Conservation (phyloP, 2,888 invertebrate species). For the Lepidonotus clava region DNA sequence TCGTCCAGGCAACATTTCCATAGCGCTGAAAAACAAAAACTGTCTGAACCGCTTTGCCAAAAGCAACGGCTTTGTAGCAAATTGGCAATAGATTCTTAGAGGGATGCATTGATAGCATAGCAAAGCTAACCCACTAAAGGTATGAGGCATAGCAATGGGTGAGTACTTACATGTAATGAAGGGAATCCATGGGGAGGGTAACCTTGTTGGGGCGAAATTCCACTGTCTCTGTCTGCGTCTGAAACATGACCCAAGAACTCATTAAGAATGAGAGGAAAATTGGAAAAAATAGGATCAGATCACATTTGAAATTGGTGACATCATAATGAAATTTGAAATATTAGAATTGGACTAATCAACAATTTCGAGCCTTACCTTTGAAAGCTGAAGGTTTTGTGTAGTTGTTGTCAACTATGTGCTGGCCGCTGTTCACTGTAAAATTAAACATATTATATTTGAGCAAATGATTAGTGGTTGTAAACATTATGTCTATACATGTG, state of each 20-base stretch:
- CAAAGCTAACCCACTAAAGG: background rate
- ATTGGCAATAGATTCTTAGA: too few relatives aligned
- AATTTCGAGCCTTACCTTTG: slow-evolving; percentile 53
- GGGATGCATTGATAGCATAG: too few relatives aligned
- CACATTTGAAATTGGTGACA: background rate
- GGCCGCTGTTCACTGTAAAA: slow-evolving; percentile 23
- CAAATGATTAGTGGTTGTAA: too few relatives aligned
- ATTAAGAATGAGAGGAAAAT: background rate
- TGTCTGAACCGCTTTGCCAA: too few relatives aligned
- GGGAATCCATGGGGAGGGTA: slow-evolving; percentile 53
- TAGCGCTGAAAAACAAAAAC: too few relatives aligned
- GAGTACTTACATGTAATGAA: slow-evolving; percentile 9
- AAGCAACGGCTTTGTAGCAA: too few relatives aligned
- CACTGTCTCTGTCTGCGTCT: slow-evolving; percentile 64
- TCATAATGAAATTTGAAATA: background rate
- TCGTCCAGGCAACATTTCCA: too few relatives aligned
- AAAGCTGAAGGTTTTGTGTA: slow-evolving; percentile 47
- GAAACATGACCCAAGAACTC: too few relatives aligned
- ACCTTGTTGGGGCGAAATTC: slow-evolving; percentile 62
- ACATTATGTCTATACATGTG: too few relatives aligned
- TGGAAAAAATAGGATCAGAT: background rate
- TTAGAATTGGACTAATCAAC: background rate
- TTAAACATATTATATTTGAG: too few relatives aligned
- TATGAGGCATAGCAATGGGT: background rate
- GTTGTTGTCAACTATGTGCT: slow-evolving; percentile 37